Conservation (phyloP, 2,888 invertebrate genomes). For the Mimumesa dahlbomi region DNA sequence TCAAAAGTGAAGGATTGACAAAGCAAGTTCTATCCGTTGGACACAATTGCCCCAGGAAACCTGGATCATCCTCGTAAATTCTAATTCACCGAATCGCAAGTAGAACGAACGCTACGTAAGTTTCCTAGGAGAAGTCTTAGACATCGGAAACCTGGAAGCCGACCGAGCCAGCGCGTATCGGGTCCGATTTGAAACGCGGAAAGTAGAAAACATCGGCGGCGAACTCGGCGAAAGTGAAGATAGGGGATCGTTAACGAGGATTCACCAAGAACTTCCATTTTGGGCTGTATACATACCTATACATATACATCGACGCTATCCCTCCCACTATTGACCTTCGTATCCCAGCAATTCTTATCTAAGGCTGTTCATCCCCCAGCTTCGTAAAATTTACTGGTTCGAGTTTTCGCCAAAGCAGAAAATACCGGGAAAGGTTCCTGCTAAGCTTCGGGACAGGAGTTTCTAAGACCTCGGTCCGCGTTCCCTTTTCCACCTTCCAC, state of each 20-base stretch:
- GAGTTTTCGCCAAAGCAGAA: conserved; percentile 57
- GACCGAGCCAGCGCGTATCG: background rate
- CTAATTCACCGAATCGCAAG: too few relatives aligned
- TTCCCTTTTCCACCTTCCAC: background rate
- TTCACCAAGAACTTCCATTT: conserved; percentile 45
- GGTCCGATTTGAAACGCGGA: background rate
- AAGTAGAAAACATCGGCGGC: background rate
- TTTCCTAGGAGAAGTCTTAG: too few relatives aligned
- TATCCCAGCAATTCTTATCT: conserved; percentile 23
- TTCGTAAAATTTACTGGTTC: conserved; percentile 61
- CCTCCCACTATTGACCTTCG: conserved; percentile 22
- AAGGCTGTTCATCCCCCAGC: conserved; percentile 35
- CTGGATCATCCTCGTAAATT: too few relatives aligned
- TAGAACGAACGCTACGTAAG: too few relatives aligned
- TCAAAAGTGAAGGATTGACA: too few relatives aligned
- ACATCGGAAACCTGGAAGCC: too few relatives aligned
- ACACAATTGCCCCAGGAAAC: too few relatives aligned
- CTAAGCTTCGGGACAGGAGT: conserved; percentile 36
- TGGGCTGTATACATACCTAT: too few relatives aligned
- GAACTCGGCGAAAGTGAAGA: background rate
- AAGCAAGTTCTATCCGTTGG: too few relatives aligned
- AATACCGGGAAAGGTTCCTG: conserved; percentile 50
- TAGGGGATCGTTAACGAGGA: conserved; percentile 43
- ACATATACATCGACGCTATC: conserved; percentile 17
- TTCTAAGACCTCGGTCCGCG: conserved; percentile 1